phyloP scores from a whole-genome alignment of 2,888 invertebrate genomes.

The Bombylius major region DNA sequence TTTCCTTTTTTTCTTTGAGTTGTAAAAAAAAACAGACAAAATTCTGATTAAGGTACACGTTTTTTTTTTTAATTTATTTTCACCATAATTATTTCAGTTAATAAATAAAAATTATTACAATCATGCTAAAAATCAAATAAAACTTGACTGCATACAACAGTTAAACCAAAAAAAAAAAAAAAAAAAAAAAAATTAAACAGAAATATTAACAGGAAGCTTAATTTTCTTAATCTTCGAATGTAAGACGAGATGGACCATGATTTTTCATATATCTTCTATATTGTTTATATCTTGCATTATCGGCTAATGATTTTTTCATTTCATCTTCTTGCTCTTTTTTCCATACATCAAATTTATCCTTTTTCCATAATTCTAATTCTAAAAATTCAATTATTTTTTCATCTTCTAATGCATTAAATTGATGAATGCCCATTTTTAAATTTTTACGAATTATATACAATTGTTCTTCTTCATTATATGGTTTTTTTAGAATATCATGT shows the following conservation, averaged over 20 bases:
- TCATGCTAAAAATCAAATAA: too few relatives aligned
- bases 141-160: too few relatives aligned
- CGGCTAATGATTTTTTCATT: slow-evolving; percentile 69
- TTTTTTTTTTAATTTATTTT: too few relatives aligned
- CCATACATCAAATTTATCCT: slow-evolving; percentile 66
- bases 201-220: too few relatives aligned
- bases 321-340: slow-evolving; percentile 73
- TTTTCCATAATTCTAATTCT: slow-evolving; percentile 66
- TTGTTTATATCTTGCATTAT: slow-evolving; percentile 76
- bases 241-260: slow-evolving; percentile 78
- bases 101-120: too few relatives aligned
- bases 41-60: too few relatives aligned
- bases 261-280: slow-evolving; percentile 83
- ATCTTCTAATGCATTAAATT: slow-evolving; percentile 63
- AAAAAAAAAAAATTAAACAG: too few relatives aligned
- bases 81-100: too few relatives aligned
- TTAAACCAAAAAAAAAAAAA: too few relatives aligned
- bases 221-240: slow-evolving; percentile 61
- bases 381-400: slow-evolving; percentile 60
- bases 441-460: slow-evolving; percentile 68
- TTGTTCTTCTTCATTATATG: slow-evolving; percentile 73
- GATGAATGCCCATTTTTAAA: slow-evolving; percentile 58
- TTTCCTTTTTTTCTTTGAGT: too few relatives aligned
- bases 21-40: too few relatives aligned
- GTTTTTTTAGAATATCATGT: slow-evolving; percentile 58